Conservation (phyloP, 1,140 invertebrate genomes). For the Zaprionus africanus region DNA sequence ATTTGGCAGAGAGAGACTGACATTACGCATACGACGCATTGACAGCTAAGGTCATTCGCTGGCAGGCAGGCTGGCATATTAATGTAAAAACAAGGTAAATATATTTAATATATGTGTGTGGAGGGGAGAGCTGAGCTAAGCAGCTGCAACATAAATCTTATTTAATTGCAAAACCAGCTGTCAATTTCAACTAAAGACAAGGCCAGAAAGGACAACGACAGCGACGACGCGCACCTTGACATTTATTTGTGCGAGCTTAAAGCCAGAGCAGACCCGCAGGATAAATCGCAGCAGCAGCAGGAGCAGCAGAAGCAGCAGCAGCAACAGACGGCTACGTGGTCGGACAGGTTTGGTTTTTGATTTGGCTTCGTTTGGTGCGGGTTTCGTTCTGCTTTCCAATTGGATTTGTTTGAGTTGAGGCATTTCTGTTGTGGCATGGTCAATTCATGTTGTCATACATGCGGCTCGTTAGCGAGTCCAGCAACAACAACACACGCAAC, state of each 20-base stretch:
- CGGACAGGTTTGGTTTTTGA: conserved; percentile 6
- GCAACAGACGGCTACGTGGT: conserved; percentile 29
- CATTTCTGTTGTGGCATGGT: conserved; percentile 26
- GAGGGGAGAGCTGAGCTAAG: not conserved
- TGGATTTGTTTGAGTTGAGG: conserved; percentile 58
- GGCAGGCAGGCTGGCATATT: conserved; percentile 27
- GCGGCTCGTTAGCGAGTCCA: conserved; percentile 57
- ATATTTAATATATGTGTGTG: conserved; percentile 6
- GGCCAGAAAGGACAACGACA: conserved; percentile 28
- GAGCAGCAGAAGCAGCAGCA: not conserved
- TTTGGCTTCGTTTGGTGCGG: conserved; percentile 13
- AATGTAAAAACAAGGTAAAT: conserved; percentile 36
- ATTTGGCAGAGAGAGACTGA: conserved; percentile 16
- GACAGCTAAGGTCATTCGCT: conserved; percentile 44
- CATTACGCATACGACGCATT: conserved; percentile 37
- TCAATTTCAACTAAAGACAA: conserved; percentile 70
- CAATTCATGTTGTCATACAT: conserved; percentile 33
- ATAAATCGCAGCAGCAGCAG: not conserved
- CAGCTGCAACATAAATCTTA: conserved; percentile 73
- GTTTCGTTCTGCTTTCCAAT: conserved; percentile 36
- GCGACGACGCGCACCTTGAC: conserved; percentile 55
- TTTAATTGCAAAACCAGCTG: conserved; percentile 80
- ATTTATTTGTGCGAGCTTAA: conserved; percentile 64
- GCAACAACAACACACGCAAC: conserved; percentile 2
- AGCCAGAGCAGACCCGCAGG: conserved; percentile 8